These are phyloP conservation scores for Noctua pronuba DNA, from an alignment of 2,888 invertebrate species.

Conservation along the genomic window DNA sequence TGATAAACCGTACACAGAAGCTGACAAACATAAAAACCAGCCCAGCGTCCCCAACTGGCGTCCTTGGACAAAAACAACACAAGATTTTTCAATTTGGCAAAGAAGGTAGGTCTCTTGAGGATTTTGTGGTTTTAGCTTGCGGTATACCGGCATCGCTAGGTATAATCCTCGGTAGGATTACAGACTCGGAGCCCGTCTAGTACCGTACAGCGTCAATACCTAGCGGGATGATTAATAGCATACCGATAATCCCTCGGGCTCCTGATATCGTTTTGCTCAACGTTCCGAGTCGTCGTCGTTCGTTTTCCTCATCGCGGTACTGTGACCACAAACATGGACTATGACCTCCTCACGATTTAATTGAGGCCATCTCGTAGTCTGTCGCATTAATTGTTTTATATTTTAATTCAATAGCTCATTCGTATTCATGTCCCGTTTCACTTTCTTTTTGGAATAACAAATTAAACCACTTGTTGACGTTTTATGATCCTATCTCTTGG, in stretches of 20 bases:
- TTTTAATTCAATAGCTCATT: constrained; percentile 65
- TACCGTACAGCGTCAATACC: constrained; percentile 76
- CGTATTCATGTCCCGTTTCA: constrained; percentile 65
- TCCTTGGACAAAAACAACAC: constrained; percentile 60
- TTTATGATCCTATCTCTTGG: constrained; percentile 53
- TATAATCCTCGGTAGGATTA: constrained; percentile 73
- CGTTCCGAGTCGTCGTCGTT: constrained; percentile 26
- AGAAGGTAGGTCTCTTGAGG: constrained; percentile 61
- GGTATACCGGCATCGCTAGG: constrained; percentile 46
- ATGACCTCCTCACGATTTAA: constrained; percentile 33
- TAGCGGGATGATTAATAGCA: constrained; percentile 82
- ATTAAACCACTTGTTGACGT: constrained; percentile 60
- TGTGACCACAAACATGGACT: constrained; percentile 46
- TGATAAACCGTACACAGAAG: constrained; percentile 42
- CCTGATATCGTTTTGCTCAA: constrained; percentile 74
- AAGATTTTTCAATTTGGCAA: constrained; percentile 70
- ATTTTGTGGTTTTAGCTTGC: constrained; percentile 57
- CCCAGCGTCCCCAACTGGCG: constrained; percentile 30
- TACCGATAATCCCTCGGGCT: constrained; percentile 77
- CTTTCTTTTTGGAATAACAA: constrained; percentile 71
- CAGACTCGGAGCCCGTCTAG: constrained; percentile 70
- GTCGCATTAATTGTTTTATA: constrained; percentile 52
- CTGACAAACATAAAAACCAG: constrained; percentile 43
- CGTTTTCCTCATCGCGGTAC: constrained; percentile 53
- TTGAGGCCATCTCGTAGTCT: constrained; percentile 40